These are phyloP conservation scores for Fopius arisanus DNA, from an alignment of 1,140 invertebrate genomes.

Conservation along the genomic window DNA sequence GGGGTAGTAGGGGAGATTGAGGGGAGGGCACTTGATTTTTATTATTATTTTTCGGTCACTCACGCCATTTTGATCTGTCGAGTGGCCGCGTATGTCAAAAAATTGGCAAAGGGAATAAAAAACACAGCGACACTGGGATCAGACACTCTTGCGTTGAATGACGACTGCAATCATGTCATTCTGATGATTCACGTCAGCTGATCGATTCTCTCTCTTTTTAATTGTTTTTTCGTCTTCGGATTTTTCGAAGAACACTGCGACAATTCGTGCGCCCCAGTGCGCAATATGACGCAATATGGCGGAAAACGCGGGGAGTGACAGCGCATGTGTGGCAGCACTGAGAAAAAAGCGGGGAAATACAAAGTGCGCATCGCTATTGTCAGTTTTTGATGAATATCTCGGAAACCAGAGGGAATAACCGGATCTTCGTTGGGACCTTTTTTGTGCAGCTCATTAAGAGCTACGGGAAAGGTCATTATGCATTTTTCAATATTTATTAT, in stretches of 20 bases:
- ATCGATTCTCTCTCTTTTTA: neutral
- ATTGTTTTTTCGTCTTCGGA: neutral
- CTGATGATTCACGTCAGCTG: neutral
- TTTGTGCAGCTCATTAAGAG: too few species aligned
- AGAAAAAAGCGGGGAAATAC: neutral
- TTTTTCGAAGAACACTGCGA: constrained; percentile 5
- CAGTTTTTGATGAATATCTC: too few species aligned
- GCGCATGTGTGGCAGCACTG: neutral
- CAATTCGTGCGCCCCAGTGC: constrained; percentile 35
- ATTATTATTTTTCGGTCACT: constrained; percentile 26
- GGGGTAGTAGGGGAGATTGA: neutral
- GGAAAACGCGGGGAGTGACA: neutral
- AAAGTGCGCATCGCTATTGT: too few species aligned
- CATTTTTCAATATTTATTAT: too few species aligned
- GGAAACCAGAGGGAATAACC: too few species aligned
- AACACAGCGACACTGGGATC: neutral
- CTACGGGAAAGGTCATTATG: too few species aligned
- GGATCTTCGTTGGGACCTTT: too few species aligned
- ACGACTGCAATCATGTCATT: neutral
- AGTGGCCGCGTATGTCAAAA: constrained; percentile 43
- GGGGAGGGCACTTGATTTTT: neutral
- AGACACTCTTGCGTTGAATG: neutral
- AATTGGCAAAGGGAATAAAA: constrained; percentile 32
- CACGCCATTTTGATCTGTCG: constrained; percentile 55
- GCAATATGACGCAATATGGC: constrained; percentile 52